phyloP scores from a whole-genome alignment of 1,140 invertebrate species.

The Argopecten irradians region DNA sequence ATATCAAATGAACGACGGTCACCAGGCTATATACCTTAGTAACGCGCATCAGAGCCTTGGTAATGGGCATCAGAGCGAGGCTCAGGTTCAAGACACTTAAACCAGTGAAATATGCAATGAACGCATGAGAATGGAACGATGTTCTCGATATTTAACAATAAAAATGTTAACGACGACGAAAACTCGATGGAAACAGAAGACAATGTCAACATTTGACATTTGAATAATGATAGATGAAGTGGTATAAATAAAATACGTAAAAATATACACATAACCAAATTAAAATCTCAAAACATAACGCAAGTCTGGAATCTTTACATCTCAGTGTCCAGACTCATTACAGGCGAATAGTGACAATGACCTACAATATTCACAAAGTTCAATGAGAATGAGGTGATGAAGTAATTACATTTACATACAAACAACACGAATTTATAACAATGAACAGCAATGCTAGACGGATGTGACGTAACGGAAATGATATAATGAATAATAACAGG shows the following conservation, averaged over 20 bases:
- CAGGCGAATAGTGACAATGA: background rate
- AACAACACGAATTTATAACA: background rate
- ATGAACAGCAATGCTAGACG: background rate
- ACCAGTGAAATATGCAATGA: constrained; percentile 2
- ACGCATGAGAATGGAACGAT: background rate
- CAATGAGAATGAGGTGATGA: background rate
- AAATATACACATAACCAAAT: constrained; percentile 47
- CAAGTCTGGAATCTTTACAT: constrained; percentile 32
- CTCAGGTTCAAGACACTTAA: background rate
- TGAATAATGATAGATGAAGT: background rate
- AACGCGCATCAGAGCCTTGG: background rate
- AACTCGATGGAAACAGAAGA: background rate
- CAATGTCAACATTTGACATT: background rate
- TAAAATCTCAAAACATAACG: constrained; percentile 51
- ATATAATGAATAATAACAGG: background rate
- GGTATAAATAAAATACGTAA: constrained; percentile 36
- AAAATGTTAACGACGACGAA: constrained; percentile 6
- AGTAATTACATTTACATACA: background rate
- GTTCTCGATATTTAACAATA: constrained; percentile 11
- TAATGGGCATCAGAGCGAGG: constrained; percentile 7
- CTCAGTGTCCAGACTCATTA: background rate
- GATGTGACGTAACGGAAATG: background rate
- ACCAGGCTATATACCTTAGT: background rate
- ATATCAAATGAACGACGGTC: background rate
- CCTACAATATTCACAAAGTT: background rate